Conservation (phyloP, 2,888 invertebrate genomes). For the Strigamia maritima region DNA sequence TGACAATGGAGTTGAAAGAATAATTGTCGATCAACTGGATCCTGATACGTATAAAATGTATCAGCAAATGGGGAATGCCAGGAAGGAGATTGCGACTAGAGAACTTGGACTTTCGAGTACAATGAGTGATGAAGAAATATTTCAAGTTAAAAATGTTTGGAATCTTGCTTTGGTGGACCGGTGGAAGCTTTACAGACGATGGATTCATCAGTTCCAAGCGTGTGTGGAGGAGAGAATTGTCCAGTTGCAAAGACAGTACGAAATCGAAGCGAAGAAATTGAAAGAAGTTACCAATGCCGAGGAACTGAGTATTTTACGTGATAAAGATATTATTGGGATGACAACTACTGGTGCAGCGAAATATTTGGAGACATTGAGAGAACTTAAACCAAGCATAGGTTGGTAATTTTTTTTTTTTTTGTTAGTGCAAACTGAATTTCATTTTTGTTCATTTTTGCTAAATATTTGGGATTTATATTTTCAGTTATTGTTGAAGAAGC, state of each 20-base stretch:
- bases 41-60: not conserved
- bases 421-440: not conserved
- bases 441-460: not conserved
- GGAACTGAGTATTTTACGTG: constrained; percentile 40
- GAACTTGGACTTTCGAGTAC: not conserved
- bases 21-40: not conserved
- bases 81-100: not conserved
- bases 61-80: not conserved
- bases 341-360: constrained; percentile 75
- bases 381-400: constrained; percentile 64
- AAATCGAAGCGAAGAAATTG: not conserved
- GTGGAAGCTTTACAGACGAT: constrained; percentile 42
- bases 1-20: not conserved
- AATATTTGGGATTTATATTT: not conserved
- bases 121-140: not conserved
- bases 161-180: not conserved
- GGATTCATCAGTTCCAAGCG: constrained; percentile 44
- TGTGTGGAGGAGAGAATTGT: constrained; percentile 58
- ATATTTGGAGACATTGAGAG: constrained; percentile 61
- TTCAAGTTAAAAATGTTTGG: not conserved
- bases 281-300: constrained; percentile 58
- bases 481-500: constrained; percentile 75
- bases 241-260: constrained; percentile 56
- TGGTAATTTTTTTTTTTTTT: constrained; percentile 44
- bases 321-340: constrained; percentile 63